These are phyloP conservation scores for Megaleporinus macrocephalus DNA, from an alignment of 2,113 vertebrate genomes.

Conservation along the genomic window DNA sequence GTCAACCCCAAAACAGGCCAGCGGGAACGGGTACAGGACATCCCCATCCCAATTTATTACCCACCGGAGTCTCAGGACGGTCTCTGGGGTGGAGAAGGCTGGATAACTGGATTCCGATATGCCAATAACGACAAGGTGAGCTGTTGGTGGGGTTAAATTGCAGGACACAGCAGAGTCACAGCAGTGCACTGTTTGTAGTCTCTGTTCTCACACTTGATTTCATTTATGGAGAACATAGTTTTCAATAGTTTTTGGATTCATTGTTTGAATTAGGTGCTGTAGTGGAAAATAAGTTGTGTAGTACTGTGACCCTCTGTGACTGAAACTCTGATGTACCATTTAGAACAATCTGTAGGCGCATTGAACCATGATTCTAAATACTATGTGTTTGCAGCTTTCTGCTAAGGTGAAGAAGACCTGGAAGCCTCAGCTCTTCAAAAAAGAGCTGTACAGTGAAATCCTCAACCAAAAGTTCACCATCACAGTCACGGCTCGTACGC, in stretches of 20 bases:
- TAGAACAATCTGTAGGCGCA: too few species aligned
- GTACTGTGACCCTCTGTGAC: too few species aligned
- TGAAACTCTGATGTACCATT: too few species aligned
- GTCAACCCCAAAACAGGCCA: conserved; percentile 78
- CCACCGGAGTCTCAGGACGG: conserved; percentile 84
- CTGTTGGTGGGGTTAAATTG: background rate
- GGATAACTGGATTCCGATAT: conserved; percentile 85
- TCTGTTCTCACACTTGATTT: background rate
- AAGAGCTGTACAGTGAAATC: conserved; percentile 94
- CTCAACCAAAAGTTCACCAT: conserved; percentile 85
- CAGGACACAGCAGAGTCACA: background rate
- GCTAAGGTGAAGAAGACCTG: conserved; percentile 83
- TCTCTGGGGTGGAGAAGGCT: conserved; percentile 95
- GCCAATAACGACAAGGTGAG: conserved; percentile 88
- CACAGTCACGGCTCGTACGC: conserved; percentile 84
- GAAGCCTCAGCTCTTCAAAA: conserved; percentile 89
- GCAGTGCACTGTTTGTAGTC: background rate
- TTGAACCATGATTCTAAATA: background rate
- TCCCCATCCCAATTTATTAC: conserved; percentile 82
- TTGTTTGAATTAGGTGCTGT: too few species aligned
- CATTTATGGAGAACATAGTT: too few species aligned
- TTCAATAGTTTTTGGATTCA: too few species aligned
- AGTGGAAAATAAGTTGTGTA: too few species aligned
- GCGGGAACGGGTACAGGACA: conserved; percentile 87
- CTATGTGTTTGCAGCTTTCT: conserved; percentile 76